Conservation (phyloP, 2,797 vertebrate species). For the Spheniscus humboldti region DNA sequence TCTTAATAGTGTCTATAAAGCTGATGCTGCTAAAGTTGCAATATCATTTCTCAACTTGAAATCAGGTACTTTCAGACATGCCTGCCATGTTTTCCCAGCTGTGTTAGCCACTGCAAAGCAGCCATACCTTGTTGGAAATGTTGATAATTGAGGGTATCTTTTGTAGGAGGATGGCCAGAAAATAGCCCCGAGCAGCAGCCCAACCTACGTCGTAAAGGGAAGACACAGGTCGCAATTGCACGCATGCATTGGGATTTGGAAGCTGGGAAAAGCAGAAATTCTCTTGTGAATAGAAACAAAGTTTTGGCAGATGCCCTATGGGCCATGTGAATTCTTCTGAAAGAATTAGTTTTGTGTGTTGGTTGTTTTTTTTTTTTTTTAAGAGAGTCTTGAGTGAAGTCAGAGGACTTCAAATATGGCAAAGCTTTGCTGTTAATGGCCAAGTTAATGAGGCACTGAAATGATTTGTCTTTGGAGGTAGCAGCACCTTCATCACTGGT, state of each 20-base stretch:
- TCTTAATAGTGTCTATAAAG: slow-evolving; percentile 3
- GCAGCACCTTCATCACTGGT: neutral
- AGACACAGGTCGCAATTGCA: neutral
- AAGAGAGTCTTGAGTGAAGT: neutral
- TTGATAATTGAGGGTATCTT: neutral
- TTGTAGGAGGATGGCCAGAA: neutral
- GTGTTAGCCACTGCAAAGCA: neutral
- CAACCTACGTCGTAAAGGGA: accelerated
- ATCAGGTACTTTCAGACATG: neutral
- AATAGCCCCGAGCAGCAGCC: neutral
- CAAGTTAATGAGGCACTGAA: neutral
- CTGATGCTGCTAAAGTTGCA: neutral
- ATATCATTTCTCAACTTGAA: neutral
- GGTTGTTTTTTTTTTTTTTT: neutral
- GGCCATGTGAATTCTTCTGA: neutral
- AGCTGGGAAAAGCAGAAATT: neutral
- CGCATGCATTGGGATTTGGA: neutral
- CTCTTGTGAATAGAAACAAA: neutral
- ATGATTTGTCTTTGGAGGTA: neutral
- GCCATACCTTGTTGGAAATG: neutral
- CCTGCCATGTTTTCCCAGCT: neutral
- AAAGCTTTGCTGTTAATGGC: neutral
- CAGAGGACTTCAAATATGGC: neutral
- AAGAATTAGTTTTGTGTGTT: neutral
- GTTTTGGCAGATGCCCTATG: neutral